phyloP scores from a whole-genome alignment of 2,797 vertebrate genomes.

The Gambelia wislizenii region DNA sequence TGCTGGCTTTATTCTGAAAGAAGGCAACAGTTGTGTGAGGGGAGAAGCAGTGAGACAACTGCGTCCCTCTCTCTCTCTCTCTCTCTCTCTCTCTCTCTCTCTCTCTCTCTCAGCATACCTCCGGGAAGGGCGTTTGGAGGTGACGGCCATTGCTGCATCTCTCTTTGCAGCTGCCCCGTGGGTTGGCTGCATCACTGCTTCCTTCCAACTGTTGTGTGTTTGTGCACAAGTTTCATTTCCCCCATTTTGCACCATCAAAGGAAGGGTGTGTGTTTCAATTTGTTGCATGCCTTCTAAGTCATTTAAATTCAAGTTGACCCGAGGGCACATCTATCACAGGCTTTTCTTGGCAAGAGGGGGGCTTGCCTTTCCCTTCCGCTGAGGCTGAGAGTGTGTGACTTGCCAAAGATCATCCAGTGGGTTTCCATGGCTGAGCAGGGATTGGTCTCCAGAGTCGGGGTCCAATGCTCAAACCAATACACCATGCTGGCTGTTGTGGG shows the following conservation, averaged over 20 bases:
- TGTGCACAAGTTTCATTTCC: background rate
- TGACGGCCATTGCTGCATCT: conserved; percentile 60
- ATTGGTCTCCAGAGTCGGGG: no score
- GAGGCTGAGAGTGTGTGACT: no score
- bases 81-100: conserved; percentile 49
- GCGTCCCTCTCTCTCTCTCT: conserved; percentile 63
- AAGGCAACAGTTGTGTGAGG: conserved; percentile 88
- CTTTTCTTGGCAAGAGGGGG: no score
- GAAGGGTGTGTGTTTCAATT: no score
- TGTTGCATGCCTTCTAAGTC: no score
- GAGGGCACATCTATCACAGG: no score
- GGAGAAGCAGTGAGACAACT: conserved; percentile 89
- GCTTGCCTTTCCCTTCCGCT: no score
- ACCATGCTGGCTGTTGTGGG: background rate
- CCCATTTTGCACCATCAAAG: background rate
- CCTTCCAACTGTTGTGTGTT: background rate
- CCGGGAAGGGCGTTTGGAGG: conserved; percentile 81
- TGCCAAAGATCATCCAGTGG: no score
- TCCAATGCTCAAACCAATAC: no score
- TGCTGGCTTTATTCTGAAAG: conserved; percentile 79
- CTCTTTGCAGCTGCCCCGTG: conserved; percentile 44
- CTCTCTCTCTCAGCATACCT: conserved; percentile 55
- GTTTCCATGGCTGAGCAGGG: no score
- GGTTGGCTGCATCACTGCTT: background rate
- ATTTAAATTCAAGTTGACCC: no score